Conservation (phyloP, 2,113 vertebrate species). For the Pardalotus punctatus region DNA sequence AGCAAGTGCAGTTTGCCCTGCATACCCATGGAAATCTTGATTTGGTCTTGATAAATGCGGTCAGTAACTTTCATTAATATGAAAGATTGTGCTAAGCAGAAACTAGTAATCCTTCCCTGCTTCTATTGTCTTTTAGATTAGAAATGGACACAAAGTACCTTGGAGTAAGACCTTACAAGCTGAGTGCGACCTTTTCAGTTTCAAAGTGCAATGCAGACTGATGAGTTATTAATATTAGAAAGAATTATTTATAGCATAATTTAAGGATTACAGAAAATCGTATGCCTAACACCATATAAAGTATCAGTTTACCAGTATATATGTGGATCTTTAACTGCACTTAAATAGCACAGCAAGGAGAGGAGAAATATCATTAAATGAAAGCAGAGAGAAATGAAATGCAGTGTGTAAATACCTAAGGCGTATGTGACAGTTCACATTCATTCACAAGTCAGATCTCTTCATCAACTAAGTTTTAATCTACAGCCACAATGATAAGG, state of each 20-base stretch:
- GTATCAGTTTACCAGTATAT: not conserved
- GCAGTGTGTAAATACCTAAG: not conserved
- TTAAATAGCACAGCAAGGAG: not conserved
- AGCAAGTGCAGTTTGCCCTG: not conserved
- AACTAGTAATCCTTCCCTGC: not conserved
- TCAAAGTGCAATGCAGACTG: not conserved
- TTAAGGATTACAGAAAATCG: not conserved
- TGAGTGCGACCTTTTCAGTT: not conserved
- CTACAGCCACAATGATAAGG: not conserved
- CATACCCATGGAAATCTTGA: not conserved
- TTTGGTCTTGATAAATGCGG: not conserved
- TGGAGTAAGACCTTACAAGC: not conserved
- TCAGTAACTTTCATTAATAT: not conserved
- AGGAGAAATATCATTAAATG: not conserved
- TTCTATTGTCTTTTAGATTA: not conserved
- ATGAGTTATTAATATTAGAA: conserved; percentile 4
- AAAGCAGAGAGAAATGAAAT: not conserved
- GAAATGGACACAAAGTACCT: not conserved
- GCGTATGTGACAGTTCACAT: not conserved
- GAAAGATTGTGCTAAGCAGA: not conserved
- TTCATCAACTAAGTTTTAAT: not conserved
- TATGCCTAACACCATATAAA: fast-evolving
- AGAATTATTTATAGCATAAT: not conserved
- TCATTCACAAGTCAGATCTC: not conserved
- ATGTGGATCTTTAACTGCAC: not conserved